Evolutionary conservation across 2,797 vertebrate species (phyloP).

Genomic region (Sebastes steindachneri): DNA sequence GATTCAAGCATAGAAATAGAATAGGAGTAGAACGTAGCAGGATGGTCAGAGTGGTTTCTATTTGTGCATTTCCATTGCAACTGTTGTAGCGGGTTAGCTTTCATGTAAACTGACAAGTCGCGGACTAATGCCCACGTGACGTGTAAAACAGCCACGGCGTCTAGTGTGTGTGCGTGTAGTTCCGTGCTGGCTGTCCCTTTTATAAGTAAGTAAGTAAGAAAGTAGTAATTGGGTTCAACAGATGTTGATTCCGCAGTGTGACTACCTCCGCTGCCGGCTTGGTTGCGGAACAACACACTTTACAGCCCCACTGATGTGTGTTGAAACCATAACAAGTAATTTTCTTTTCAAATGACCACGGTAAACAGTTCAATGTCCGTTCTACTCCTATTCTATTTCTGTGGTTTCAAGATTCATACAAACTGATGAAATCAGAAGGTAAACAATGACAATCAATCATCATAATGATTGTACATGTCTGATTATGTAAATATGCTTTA

Average conservation of each 20-base stretch:
- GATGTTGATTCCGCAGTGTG: not conserved
- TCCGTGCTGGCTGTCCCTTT: not conserved
- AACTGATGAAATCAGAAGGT: not conserved
- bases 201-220: not conserved
- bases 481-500: not conserved
- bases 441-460: not conserved
- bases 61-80: not conserved
- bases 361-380: not conserved
- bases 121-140: too few species aligned
- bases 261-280: not conserved
- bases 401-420: not conserved
- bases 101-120: not conserved
- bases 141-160: too few species aligned
- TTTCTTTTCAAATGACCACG: not conserved
- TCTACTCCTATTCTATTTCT: not conserved
- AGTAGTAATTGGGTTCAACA: not conserved
- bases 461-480: not conserved
- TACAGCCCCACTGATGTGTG: not conserved
- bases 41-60: not conserved
- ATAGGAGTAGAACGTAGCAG: not conserved
- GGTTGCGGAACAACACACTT: not conserved
- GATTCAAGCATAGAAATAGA: not conserved
- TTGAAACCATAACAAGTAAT: not conserved
- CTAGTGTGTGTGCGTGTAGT: too few species aligned
- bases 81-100: not conserved